Evolutionary conservation across 2,113 vertebrate genomes (phyloP), one percentile per base, ranked within the genome.

Genomic region (Cyrtonyx montezumae): DNA sequence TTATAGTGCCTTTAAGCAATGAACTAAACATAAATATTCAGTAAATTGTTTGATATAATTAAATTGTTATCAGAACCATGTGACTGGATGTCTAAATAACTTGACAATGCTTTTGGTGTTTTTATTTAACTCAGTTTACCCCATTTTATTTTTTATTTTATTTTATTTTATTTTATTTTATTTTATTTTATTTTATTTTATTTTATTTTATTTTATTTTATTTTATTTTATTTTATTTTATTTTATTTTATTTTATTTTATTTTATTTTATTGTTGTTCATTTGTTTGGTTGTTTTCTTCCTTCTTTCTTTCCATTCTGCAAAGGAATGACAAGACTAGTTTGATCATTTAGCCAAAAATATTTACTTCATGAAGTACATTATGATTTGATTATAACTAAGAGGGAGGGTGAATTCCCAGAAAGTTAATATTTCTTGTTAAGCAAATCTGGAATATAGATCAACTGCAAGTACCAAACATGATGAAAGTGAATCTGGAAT

Each of bases 401-500:
- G 46, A 88, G 11, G 30, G 62, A 88, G 40, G 34, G 23, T 56
- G 75, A 92, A 91, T 85, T 87, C 43, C 53, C 51, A 56, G 20
- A 78, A 96, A 87, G 71, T 74, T 77, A 82, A 78, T 89, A 94
- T 82, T 92, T 94, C 71, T 90, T 91, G 23, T 80, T 94, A 91
- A 69, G 34, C 20, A 80, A 92, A 93, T 92, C 84, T 95, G 91
- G 89, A 91, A 94, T 86, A 94, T 53, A 86, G 85, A 95, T 94
- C 59, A 94, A 83, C 56, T 80, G 43, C 34, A 88, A 88, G 73
- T 53, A 94, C 48, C 40, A 90, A 94, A 83, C 2, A 90, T 48
- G 79, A 93, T 94, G 84, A 93, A 94, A 88, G 90, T 42, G 58
- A 93, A 91, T 88, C 82, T 95, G 94, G 90, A 94, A 90, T 90